Percentiles rank a stretch among this genome's conserved stretches.
These are phyloP conservation scores for Anthoscopus minutus DNA, from an alignment of 2,113 vertebrate species.

Conservation along the genomic window DNA sequence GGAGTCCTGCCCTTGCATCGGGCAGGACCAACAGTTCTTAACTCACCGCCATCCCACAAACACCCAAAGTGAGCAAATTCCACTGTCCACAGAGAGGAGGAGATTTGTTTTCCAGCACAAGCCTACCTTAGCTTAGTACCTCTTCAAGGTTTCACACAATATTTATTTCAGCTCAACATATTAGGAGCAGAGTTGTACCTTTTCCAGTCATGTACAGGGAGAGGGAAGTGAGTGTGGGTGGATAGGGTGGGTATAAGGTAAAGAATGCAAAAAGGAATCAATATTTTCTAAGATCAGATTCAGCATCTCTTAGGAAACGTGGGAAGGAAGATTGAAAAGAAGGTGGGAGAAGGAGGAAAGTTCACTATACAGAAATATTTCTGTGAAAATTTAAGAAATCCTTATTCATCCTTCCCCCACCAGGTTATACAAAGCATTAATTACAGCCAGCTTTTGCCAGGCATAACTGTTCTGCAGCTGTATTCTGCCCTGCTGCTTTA, in stretches of 20 bases:
- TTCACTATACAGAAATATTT: background rate
- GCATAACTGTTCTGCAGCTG: background rate
- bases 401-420: background rate
- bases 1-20: background rate
- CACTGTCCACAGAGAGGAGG: background rate
- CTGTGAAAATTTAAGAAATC: background rate
- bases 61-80: background rate
- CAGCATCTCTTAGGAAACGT: background rate
- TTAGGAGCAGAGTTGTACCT: background rate
- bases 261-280: background rate
- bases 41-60: background rate
- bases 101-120: background rate
- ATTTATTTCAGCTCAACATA: background rate
- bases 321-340: slow-evolving; percentile 6
- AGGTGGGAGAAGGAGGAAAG: background rate
- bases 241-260: background rate
- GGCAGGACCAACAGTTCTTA: background rate
- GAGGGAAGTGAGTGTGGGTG: background rate
- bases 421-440: slow-evolving; percentile 6
- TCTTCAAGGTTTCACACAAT: background rate
- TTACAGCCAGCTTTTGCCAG: slow-evolving; percentile 4
- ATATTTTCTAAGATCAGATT: background rate
- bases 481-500: background rate
- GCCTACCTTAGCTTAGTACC: background rate
- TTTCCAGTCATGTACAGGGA: background rate